Percentiles rank a stretch among this genome's conserved stretches.
Conservation (phyloP, 2,113 vertebrate genomes). For the Pseudopipra pipra region DNA sequence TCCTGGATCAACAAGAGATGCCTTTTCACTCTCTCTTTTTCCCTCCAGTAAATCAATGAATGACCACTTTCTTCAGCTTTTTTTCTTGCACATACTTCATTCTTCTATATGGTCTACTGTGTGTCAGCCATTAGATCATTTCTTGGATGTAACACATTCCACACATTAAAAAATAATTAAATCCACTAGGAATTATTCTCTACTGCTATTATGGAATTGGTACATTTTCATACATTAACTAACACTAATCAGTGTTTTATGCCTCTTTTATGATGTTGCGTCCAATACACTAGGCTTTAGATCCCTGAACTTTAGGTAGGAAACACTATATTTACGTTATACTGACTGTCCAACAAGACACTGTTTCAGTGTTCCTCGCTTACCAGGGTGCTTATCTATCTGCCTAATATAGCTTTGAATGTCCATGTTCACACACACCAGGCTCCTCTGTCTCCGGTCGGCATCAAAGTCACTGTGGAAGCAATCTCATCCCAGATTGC, state of each 20-base stretch:
- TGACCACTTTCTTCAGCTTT: neutral
- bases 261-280: neutral
- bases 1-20: neutral
- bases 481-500: neutral
- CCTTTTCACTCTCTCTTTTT: neutral
- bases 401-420: slow-evolving; percentile 15
- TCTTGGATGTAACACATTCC: neutral
- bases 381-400: neutral
- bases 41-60: neutral
- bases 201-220: neutral
- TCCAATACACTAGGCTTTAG: neutral
- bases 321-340: neutral
- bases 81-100: neutral
- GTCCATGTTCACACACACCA: neutral
- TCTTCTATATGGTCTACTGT: neutral
- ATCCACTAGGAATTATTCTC: neutral
- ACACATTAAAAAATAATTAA: neutral
- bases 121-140: neutral
- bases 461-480: neutral
- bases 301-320: neutral
- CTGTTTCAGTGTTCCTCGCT: neutral
- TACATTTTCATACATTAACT: neutral
- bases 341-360: neutral
- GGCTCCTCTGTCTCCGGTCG: neutral
- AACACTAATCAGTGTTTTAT: neutral